phyloP scores from a whole-genome alignment of 2,797 vertebrate species.

The Orestias chungarensis region DNA sequence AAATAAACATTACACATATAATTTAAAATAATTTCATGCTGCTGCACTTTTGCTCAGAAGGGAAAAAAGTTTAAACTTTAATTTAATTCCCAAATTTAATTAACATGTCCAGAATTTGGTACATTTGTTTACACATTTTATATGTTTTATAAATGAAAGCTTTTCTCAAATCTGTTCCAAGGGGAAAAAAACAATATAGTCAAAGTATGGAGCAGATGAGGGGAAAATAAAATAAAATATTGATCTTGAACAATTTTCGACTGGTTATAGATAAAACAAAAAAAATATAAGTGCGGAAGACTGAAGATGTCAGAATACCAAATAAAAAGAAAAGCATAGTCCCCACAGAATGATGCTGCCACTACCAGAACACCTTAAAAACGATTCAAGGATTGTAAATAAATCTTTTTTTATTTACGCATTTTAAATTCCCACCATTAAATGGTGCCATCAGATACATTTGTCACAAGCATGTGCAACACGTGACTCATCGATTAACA shows the following conservation, averaged over 20 bases:
- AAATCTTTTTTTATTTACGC: constrained; percentile 4
- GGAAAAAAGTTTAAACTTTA: background rate
- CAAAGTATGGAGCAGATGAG: background rate
- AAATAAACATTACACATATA: background rate
- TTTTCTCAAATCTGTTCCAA: background rate
- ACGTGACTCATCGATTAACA: constrained; percentile 13
- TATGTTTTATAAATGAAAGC: too few species aligned
- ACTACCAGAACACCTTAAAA: background rate
- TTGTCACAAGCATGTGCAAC: constrained; percentile 10
- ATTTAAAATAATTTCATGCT: background rate
- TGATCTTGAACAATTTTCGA: background rate
- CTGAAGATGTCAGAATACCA: background rate
- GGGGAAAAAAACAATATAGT: background rate
- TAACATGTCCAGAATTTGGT: background rate
- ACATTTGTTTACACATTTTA: background rate
- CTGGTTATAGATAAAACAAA: background rate
- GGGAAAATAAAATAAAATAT: background rate
- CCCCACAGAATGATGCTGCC: background rate
- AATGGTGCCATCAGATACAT: constrained; percentile 8
- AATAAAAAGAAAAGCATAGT: background rate
- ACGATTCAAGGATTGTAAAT: background rate
- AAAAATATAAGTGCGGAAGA: background rate
- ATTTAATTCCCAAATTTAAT: background rate
- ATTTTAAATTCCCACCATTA: constrained; percentile 5
- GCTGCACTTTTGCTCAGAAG: background rate